These are phyloP conservation scores for Agriopis leucophaearia DNA, from an alignment of 2,888 invertebrate species.

Conservation along the genomic window DNA sequence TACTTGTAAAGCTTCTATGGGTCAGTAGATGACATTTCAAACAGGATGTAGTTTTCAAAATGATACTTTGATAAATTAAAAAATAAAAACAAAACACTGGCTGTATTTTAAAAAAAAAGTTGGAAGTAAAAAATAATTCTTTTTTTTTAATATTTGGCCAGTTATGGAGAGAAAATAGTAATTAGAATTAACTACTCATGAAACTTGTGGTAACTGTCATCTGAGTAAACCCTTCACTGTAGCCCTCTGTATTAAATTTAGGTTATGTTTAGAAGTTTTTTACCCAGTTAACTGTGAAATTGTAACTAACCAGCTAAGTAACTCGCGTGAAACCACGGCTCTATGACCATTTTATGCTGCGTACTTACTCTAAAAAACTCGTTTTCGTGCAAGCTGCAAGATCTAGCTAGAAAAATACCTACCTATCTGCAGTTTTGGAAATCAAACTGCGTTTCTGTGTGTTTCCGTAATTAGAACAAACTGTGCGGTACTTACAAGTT, in stretches of 20 bases:
- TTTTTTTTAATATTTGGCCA: neutral
- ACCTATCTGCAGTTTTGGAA: neutral
- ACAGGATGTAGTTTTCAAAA: constrained; percentile 16
- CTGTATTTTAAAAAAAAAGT: neutral
- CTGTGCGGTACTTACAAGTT: constrained; percentile 53
- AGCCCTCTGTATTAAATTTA: constrained; percentile 1
- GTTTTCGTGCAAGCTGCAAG: constrained; percentile 12
- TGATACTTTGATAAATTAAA: constrained; percentile 2
- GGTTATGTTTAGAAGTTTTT: constrained; percentile 23
- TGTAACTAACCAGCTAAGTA: constrained; percentile 1
- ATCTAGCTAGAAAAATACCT: neutral
- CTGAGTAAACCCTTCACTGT: neutral
- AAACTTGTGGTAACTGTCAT: neutral
- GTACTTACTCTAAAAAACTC: constrained; percentile 17
- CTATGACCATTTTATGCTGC: constrained; percentile 8
- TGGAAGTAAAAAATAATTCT: neutral
- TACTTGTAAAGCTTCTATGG: constrained; percentile 7
- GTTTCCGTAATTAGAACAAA: constrained; percentile 9
- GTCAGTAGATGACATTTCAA: constrained; percentile 22
- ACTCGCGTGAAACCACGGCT: constrained; percentile 7
- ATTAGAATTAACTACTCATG: neutral
- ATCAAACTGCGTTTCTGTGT: neutral
- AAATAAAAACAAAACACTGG: neutral
- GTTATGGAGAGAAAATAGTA: neutral
- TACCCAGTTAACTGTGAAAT: constrained; percentile 2